These are phyloP conservation scores for Hyalella azteca DNA, from an alignment of 2,888 invertebrate species.

Conservation along the genomic window DNA sequence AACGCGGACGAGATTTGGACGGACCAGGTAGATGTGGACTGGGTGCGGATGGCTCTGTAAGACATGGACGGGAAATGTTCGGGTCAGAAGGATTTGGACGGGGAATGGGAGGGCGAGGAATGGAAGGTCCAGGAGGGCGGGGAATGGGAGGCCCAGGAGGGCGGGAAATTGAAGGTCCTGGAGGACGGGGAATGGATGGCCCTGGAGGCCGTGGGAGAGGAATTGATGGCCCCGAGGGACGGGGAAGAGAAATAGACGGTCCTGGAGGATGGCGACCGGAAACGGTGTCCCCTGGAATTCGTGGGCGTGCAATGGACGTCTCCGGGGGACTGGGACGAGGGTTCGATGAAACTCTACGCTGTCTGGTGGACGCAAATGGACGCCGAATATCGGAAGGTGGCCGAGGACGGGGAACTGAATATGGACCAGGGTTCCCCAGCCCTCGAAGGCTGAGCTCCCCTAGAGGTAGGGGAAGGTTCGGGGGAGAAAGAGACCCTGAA, in stretches of 20 bases:
- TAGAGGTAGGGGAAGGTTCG: not conserved
- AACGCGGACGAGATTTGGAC: conserved; percentile 31
- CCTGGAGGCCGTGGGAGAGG: not conserved
- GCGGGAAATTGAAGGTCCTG: not conserved
- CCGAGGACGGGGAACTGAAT: not conserved
- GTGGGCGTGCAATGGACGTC: not conserved
- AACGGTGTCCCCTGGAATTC: not conserved
- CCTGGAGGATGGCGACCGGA: not conserved
- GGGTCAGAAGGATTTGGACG: not conserved
- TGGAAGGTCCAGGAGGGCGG: not conserved
- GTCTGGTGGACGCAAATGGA: not conserved
- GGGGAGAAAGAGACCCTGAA: too few relatives aligned
- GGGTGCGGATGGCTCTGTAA: not conserved
- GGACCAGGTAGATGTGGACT: not conserved
- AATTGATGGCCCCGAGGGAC: not conserved
- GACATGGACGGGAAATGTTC: too few relatives aligned
- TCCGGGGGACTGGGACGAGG: conserved; percentile 37
- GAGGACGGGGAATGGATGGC: not conserved
- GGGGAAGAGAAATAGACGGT: not conserved
- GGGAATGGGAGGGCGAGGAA: not conserved
- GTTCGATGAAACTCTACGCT: not conserved
- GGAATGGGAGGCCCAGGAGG: not conserved
- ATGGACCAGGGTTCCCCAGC: not conserved
- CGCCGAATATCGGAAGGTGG: not conserved
- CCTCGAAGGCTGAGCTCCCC: too few relatives aligned